A percentile compares a stretch with the other conserved stretches of the same genome.
These are phyloP conservation scores for Apus apus DNA, from an alignment of 2,113 vertebrate genomes.

Conservation along the genomic window DNA sequence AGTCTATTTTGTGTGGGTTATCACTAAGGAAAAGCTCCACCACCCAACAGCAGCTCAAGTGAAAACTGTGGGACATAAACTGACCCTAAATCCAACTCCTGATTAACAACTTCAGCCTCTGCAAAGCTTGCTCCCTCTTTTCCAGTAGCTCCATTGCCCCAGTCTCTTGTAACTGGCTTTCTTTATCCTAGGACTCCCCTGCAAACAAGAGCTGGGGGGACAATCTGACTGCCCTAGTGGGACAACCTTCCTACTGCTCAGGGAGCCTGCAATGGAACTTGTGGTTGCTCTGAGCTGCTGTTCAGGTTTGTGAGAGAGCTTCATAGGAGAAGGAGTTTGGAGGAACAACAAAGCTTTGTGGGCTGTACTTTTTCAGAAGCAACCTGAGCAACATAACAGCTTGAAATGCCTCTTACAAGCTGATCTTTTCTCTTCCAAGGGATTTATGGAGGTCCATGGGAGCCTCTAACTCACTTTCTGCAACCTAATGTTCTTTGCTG, in stretches of 20 bases:
- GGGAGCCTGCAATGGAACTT: background rate
- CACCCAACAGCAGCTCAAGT: background rate
- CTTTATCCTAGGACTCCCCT: background rate
- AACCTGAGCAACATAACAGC: background rate
- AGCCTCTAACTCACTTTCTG: background rate
- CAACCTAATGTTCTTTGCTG: background rate
- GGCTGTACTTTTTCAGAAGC: background rate
- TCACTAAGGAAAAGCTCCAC: background rate
- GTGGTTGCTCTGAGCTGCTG: too few relatives aligned
- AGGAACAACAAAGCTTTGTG: background rate
- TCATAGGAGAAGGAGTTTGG: background rate
- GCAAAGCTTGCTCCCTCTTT: background rate
- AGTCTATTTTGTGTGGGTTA: background rate
- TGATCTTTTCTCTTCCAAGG: background rate
- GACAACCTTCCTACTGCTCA: background rate
- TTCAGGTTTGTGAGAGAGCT: background rate
- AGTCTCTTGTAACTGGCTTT: accelerated
- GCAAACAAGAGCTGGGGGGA: background rate
- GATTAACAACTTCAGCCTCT: background rate
- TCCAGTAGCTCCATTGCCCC: background rate
- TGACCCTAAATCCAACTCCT: background rate
- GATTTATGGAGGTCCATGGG: background rate
- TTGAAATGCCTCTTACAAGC: background rate
- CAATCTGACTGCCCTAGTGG: background rate
- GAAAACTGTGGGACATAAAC: background rate